Percentiles rank a stretch among this genome's conserved stretches.
Conservation (phyloP, 2,113 vertebrate species). For the Pongo abelii region DNA sequence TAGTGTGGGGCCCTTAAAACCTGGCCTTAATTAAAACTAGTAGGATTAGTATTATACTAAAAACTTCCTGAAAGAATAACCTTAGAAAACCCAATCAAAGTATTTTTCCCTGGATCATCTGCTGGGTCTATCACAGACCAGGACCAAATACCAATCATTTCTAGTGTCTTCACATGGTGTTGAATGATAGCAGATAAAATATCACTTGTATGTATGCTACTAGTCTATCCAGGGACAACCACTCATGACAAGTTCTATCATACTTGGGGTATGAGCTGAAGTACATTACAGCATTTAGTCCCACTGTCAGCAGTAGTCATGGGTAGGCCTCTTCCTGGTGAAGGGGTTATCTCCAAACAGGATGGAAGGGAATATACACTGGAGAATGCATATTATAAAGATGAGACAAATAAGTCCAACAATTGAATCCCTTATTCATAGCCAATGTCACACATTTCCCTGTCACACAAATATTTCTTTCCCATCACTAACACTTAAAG, state of each 20-base stretch:
- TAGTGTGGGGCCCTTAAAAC: not conserved
- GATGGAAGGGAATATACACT: not conserved
- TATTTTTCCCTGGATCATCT: not conserved
- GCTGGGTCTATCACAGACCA: not conserved
- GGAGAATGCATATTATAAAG: not conserved
- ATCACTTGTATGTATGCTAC: fast-evolving
- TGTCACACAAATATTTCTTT: not conserved
- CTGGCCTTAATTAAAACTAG: not conserved
- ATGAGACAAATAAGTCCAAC: not conserved
- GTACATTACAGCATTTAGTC: not conserved
- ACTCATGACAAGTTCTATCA: not conserved
- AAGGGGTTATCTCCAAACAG: not conserved
- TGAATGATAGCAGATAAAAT: not conserved
- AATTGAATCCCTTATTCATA: not conserved
- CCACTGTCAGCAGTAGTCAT: not conserved
- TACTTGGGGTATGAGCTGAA: not conserved
- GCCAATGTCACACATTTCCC: not conserved
- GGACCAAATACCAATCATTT: not conserved
- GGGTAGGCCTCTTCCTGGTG: not conserved
- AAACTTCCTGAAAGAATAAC: not conserved
- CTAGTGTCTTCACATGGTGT: not conserved
- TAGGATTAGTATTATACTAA: not conserved
- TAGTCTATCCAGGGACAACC: too few species aligned
- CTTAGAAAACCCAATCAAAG: not conserved
- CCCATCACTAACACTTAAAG: not conserved